A percentile compares a stretch with the other conserved stretches of the same genome.
phyloP scores from a whole-genome alignment of 1,140 invertebrate species.

The Ceratina australensis region DNA sequence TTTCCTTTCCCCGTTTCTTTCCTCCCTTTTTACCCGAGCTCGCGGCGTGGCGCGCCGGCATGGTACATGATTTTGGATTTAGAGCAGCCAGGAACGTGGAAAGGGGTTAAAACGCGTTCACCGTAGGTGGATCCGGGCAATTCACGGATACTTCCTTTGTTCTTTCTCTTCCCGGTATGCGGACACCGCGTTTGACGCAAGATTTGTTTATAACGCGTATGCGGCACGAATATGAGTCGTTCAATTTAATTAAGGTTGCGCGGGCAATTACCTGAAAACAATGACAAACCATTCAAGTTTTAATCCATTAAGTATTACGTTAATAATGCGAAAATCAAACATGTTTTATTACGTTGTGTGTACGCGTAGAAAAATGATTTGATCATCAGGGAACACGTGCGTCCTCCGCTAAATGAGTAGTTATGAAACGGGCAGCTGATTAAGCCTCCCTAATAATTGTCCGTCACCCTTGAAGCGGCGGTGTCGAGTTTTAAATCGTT shows the following conservation, averaged over 20 bases:
- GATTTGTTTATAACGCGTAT: too few relatives aligned
- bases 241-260: too few relatives aligned
- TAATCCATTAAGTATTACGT: too few relatives aligned
- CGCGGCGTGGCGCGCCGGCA: not conserved
- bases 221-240: too few relatives aligned
- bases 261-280: too few relatives aligned
- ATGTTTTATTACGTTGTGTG: too few relatives aligned
- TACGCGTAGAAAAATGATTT: not conserved
- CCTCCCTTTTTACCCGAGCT: constrained; percentile 4
- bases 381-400: not conserved
- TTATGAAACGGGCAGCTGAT: constrained; percentile 10
- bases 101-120: not conserved
- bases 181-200: too few relatives aligned
- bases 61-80: constrained; percentile 38
- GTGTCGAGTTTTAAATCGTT: constrained; percentile 31
- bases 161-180: not conserved
- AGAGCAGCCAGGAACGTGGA: not conserved
- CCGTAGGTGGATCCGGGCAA: not conserved
- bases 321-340: too few relatives aligned
- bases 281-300: too few relatives aligned
- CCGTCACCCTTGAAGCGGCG: constrained; percentile 24
- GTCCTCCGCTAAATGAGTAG: not conserved
- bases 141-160: not conserved
- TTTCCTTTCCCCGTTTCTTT: constrained; percentile 36
- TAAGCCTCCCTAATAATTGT: constrained; percentile 22